These are phyloP conservation scores for Diplolepis rosae DNA, from an alignment of 2,888 invertebrate genomes.

Conservation along the genomic window DNA sequence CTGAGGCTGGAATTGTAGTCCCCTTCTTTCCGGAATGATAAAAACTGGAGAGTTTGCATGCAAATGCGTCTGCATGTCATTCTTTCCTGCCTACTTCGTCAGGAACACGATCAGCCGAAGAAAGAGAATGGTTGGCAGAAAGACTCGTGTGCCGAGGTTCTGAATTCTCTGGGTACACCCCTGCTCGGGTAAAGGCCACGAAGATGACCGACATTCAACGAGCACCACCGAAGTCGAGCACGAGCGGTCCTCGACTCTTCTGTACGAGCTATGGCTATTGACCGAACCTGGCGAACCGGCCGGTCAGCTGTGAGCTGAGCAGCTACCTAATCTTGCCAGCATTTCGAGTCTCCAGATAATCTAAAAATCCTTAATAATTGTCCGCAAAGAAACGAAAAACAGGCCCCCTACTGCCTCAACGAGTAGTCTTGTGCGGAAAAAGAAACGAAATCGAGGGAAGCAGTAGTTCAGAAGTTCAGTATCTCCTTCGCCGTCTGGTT, in stretches of 20 bases:
- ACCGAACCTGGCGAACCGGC: constrained; percentile 70
- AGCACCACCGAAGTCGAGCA: constrained; percentile 39
- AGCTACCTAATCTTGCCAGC: constrained; percentile 48
- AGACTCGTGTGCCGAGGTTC: constrained; percentile 38
- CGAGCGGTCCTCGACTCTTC: constrained; percentile 55
- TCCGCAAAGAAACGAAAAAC: background rate
- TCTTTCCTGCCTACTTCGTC: constrained; percentile 4
- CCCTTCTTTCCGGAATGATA: background rate
- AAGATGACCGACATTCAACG: constrained; percentile 43
- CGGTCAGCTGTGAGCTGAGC: constrained; percentile 71
- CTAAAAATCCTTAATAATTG: background rate
- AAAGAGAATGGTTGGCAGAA: constrained; percentile 44
- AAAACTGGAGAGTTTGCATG: constrained; percentile 2
- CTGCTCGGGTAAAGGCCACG: constrained; percentile 62
- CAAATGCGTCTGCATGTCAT: background rate
- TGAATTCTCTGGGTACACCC: constrained; percentile 51
- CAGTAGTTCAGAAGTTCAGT: constrained; percentile 17
- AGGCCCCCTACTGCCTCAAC: background rate
- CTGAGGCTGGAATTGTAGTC: background rate
- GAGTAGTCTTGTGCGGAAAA: constrained; percentile 21
- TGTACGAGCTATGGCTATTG: constrained; percentile 67
- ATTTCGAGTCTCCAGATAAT: constrained; percentile 16
- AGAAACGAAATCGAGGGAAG: constrained; percentile 15
- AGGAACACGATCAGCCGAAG: constrained; percentile 32
- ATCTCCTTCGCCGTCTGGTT: constrained; percentile 24